Percentiles rank a stretch among this genome's conserved stretches.
Conservation (phyloP, 2,113 vertebrate species). For the Xiphophorus hellerii region DNA sequence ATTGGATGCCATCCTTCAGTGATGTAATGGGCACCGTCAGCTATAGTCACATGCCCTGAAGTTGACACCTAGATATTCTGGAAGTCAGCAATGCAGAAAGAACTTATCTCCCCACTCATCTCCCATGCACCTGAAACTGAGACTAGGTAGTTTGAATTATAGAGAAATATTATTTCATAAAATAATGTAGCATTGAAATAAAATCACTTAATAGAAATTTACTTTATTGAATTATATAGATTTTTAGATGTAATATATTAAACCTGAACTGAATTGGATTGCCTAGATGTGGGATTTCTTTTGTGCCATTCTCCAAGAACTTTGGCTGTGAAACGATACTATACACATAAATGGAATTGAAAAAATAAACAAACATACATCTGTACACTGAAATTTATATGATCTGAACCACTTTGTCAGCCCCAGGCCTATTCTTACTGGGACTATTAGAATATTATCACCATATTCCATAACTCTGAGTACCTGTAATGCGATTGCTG, state of each 20-base stretch:
- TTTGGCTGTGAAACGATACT: background rate
- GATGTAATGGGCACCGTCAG: no score
- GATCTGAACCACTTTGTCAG: background rate
- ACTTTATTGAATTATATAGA: no score
- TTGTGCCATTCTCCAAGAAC: background rate
- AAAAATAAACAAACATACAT: background rate
- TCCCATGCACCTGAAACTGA: no score
- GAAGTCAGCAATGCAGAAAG: no score
- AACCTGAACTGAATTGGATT: background rate
- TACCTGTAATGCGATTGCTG: constrained; percentile 8
- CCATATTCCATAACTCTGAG: constrained; percentile 4
- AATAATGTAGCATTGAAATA: no score
- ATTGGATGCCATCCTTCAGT: no score
- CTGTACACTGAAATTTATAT: background rate
- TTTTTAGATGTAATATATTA: background rate
- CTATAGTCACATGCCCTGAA: no score
- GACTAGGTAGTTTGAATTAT: no score
- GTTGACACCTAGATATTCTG: no score
- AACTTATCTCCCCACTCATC: no score
- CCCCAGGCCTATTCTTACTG: background rate
- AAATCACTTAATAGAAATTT: no score
- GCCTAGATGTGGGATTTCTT: background rate
- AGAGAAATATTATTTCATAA: no score
- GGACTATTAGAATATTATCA: constrained; percentile 27
- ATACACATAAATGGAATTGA: background rate